A percentile compares a stretch with the other conserved stretches of the same genome.
Conservation (phyloP, 2,113 vertebrate species). For the Phasianus colchicus region DNA sequence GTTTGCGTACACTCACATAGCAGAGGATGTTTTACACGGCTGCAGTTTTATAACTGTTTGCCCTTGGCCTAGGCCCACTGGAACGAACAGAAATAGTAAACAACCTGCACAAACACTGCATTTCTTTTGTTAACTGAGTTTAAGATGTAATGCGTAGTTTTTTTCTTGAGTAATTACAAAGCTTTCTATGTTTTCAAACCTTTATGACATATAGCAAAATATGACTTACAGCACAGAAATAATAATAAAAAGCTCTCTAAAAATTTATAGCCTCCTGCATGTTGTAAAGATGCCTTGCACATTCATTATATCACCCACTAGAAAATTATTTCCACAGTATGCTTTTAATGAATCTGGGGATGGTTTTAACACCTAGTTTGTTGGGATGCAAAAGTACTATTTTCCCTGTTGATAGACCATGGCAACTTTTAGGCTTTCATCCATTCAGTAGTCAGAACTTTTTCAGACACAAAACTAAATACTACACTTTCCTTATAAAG, state of each 20-base stretch:
- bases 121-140: slow-evolving; percentile 45
- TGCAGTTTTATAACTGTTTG: slow-evolving; percentile 12
- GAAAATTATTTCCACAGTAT: not conserved
- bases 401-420: not conserved
- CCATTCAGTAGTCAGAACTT: not conserved
- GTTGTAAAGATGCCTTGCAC: not conserved
- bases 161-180: slow-evolving; percentile 54
- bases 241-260: slow-evolving; percentile 16
- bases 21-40: slow-evolving; percentile 7
- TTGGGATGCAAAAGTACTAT: not conserved
- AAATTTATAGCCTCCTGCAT: slow-evolving; percentile 15
- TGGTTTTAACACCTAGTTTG: not conserved
- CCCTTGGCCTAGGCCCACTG: slow-evolving; percentile 48
- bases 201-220: slow-evolving; percentile 38
- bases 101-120: slow-evolving; percentile 34
- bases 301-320: slow-evolving; percentile 1
- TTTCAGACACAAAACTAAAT: not conserved
- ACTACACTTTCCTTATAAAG: not conserved
- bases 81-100: slow-evolving; percentile 50
- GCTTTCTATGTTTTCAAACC: slow-evolving; percentile 45
- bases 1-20: slow-evolving; percentile 33
- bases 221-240: slow-evolving; percentile 49
- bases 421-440: not conserved
- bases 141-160: slow-evolving; percentile 20
- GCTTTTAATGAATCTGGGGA: slow-evolving; percentile 7